Evolutionary conservation across 2,888 invertebrate species (phyloP).

Genomic region (Harpalus rubripes): DNA sequence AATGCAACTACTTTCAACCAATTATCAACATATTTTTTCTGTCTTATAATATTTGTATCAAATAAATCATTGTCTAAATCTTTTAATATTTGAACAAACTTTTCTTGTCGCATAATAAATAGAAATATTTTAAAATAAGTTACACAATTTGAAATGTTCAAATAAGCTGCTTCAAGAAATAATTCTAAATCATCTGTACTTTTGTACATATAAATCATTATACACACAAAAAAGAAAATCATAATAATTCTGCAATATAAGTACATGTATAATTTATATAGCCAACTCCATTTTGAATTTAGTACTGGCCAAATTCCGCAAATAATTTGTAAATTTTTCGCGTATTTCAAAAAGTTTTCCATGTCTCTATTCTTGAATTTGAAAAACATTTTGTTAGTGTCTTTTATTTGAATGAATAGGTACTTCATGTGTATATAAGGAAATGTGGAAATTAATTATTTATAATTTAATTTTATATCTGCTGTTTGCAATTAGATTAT

Average conservation of each 20-base stretch:
- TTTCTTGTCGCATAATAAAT: neutral
- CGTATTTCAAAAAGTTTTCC: constrained; percentile 15
- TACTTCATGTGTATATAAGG: neutral
- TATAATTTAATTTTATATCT: neutral
- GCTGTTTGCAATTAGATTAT: neutral
- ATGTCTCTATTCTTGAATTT: constrained; percentile 14
- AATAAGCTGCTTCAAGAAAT: neutral
- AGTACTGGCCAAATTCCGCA: constrained; percentile 3
- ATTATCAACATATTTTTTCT: neutral
- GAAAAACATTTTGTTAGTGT: constrained; percentile 14
- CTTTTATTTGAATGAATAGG: neutral
- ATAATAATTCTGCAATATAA: neutral
- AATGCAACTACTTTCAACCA: neutral
- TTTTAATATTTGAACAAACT: constrained; percentile 19
- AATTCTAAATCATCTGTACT: constrained; percentile 11
- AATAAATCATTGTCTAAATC: constrained; percentile 19
- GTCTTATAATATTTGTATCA: neutral
- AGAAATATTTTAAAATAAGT: neutral
- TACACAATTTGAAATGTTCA: neutral
- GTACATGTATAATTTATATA: constrained; percentile 12
- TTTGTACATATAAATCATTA: neutral
- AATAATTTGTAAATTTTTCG: neutral
- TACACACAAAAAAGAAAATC: neutral
- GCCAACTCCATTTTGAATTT: constrained; percentile 21
- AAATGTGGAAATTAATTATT: neutral